Evolutionary conservation across 2,797 vertebrate genomes (phyloP).

Genomic region (Mus caroli): DNA sequence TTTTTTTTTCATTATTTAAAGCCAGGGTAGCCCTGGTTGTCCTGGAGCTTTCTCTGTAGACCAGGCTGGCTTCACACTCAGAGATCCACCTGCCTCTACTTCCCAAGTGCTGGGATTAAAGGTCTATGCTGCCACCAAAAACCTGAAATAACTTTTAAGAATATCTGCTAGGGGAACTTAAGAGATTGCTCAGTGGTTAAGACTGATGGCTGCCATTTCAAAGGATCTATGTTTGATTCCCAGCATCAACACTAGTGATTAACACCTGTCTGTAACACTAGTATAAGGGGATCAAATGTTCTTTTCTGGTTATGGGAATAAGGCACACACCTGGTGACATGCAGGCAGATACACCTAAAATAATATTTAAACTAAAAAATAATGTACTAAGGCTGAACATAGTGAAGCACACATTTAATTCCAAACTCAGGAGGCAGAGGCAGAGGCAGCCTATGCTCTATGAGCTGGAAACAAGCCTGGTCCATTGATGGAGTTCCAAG

Average conservation of each 20-base stretch:
- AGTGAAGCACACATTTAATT: background rate
- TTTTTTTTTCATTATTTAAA: background rate
- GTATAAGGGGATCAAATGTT: background rate
- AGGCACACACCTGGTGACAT: background rate
- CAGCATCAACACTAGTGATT: background rate
- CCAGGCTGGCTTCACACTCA: background rate
- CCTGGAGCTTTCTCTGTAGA: background rate
- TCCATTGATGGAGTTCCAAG: background rate
- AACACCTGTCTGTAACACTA: background rate
- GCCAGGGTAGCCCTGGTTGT: background rate
- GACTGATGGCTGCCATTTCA: background rate
- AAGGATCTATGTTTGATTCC: background rate
- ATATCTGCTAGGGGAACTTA: too few species aligned
- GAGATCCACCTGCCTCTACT: background rate
- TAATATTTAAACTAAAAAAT: background rate
- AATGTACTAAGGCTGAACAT: background rate
- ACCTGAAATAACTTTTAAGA: background rate
- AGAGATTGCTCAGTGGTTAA: background rate
- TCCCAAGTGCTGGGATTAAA: background rate
- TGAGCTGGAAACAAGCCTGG: background rate
- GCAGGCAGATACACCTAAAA: background rate
- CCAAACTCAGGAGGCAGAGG: background rate
- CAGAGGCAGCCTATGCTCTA: too few species aligned
- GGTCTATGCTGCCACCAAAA: background rate
- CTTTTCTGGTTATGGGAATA: background rate